Base-by-base conservation (phyloP, 64 coral and sea anemone genomes). In the Platygyra sinensis region DNA sequence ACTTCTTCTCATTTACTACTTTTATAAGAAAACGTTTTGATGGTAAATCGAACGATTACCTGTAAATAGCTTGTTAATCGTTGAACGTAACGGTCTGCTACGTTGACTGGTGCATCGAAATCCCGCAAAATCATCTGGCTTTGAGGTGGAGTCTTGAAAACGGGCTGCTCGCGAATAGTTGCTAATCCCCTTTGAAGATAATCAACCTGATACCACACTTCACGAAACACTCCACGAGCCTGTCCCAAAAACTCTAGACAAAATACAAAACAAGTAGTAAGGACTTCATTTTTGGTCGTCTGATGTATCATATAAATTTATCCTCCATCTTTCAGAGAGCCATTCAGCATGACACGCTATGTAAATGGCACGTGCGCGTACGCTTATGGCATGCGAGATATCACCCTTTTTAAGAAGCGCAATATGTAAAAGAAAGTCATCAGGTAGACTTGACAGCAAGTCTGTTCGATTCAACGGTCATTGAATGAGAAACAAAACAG, bases 41-140 rank as follows among this genome's bases (percentile, higher is more conserved):
- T 27, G 54, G 11, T 15, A 83, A 24, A 20, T 60, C 16, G 79
- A 30, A 24, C 14, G 2, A 18, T 14, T 63, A 92, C 90, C 89
- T 91, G 80, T 77, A 91, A 3, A 17, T 86, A 92, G 13, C 80
- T 50, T 54, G 46, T 55, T 83, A 92, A 55, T 59, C 74, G 60
- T 11, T 92, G 90, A 36, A 72, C 27, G 52, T 92, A 92, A 0
- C 87, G 60, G 14, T 87, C 12, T 16, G 11, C 73, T 49, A 72
- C 28, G 12, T 60, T 13, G 24, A 33, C 42, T 18, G 82, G 82
- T 32, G 72, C 83, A 30, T 92, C 82, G 63, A 92, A 92, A 42
- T 87, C 36, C 11, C 86, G 36, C 67, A 87, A 1, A 49, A 79
- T 51, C 11, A 86, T 83, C 18, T 59, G 84, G 60, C 13, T 67